Conservation (phyloP, 2,113 vertebrate genomes). For the Podiceps cristatus region DNA sequence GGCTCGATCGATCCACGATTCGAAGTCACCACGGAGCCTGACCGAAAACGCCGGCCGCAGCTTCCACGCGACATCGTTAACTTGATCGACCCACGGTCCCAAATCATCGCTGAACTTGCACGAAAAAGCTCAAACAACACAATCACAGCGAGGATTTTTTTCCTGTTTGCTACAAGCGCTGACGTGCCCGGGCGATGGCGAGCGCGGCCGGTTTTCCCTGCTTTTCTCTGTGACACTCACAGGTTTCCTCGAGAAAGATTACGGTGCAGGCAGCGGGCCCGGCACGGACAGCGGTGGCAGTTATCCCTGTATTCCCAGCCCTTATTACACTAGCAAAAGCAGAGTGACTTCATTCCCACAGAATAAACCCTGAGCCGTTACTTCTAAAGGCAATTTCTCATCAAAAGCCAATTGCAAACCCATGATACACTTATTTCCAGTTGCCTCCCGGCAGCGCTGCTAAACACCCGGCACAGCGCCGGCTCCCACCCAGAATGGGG, state of each 20-base stretch:
- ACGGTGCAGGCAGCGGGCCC: fast-evolving
- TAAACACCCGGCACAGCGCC: fast-evolving
- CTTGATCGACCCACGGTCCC: fast-evolving
- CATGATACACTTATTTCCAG: fast-evolving
- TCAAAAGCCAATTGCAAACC: background rate
- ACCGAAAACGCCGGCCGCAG: background rate
- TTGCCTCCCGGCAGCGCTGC: fast-evolving
- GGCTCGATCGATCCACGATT: too few relatives aligned
- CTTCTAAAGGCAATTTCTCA: background rate
- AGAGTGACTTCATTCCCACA: fast-evolving
- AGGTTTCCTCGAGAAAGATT: background rate
- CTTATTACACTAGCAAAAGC: background rate
- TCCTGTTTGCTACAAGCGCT: fast-evolving
- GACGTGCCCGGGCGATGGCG: fast-evolving
- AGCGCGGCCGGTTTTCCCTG: fast-evolving
- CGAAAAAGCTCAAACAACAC: fast-evolving
- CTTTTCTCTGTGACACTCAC: fast-evolving
- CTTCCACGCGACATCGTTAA: fast-evolving
- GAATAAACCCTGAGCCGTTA: background rate
- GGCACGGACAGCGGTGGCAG: fast-evolving
- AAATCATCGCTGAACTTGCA: fast-evolving
- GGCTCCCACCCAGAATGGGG: background rate
- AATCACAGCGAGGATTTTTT: fast-evolving
- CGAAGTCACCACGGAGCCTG: too few relatives aligned
- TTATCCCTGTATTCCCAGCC: background rate